Evolutionary conservation across 2,113 vertebrate species (phyloP).

Genomic region (Sula dactylatra): DNA sequence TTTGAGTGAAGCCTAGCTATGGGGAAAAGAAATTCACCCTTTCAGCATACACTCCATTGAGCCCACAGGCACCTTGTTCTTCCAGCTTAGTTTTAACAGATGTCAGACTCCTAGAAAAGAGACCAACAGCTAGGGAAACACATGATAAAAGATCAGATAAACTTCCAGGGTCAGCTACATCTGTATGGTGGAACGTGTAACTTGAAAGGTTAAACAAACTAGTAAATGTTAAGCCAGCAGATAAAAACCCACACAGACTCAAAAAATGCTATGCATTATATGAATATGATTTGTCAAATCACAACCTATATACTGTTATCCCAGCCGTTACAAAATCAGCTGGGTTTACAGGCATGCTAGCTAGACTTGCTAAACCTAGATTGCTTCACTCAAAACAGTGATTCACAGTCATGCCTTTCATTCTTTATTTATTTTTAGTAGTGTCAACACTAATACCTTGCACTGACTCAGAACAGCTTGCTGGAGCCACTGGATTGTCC

Average conservation of each 20-base stretch:
- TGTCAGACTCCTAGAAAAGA: background rate
- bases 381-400: constrained; percentile 2
- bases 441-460: background rate
- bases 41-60: background rate
- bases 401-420: constrained; percentile 27
- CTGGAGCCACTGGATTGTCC: background rate
- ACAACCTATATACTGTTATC: background rate
- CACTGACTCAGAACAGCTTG: constrained; percentile 13
- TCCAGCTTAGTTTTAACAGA: background rate
- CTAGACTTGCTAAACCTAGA: background rate
- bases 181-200: background rate
- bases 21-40: background rate
- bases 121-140: background rate
- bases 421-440: constrained; percentile 23
- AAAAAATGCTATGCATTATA: background rate
- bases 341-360: background rate
- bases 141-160: background rate
- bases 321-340: background rate
- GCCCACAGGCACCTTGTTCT: background rate
- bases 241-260: background rate
- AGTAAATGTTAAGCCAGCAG: background rate
- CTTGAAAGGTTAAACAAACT: background rate
- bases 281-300: background rate
- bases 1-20: background rate
- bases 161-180: background rate